Conservation (phyloP, 2,113 vertebrate genomes). For the Halichoeres trimaculatus region DNA sequence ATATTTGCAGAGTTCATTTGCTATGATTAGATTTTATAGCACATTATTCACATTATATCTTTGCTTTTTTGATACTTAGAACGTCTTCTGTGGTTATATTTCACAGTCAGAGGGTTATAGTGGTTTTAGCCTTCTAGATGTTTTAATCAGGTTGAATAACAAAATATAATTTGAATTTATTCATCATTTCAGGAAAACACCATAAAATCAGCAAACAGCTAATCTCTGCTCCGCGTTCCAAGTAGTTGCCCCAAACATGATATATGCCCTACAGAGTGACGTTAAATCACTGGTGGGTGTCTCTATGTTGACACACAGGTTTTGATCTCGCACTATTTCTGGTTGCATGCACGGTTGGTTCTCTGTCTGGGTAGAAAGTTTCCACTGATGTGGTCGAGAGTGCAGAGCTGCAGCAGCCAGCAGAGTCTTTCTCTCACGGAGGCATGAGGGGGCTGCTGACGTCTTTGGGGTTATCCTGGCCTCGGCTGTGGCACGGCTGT, state of each 20-base stretch:
- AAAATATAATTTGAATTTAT: background rate
- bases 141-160: background rate
- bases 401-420: constrained; percentile 47
- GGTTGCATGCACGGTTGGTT: constrained; percentile 53
- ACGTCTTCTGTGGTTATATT: too few species aligned
- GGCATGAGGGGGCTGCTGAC: constrained; percentile 69
- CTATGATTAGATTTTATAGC: too few species aligned
- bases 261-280: background rate
- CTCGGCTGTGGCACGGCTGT: constrained; percentile 68
- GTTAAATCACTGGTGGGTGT: constrained; percentile 25
- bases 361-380: constrained; percentile 66
- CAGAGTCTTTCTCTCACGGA: constrained; percentile 66
- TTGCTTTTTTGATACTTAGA: too few species aligned
- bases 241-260: constrained; percentile 5
- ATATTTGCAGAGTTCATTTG: background rate
- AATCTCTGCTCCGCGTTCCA: background rate
- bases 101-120: too few species aligned
- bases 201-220: background rate
- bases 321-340: constrained; percentile 63
- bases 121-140: too few species aligned
- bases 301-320: constrained; percentile 41
- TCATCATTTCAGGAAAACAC: background rate
- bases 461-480: constrained; percentile 78
- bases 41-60: too few species aligned
- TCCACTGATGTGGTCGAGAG: constrained; percentile 75